These are phyloP conservation scores for Eupithecia abbreviata DNA, from an alignment of 2,888 invertebrate genomes.

Conservation along the genomic window DNA sequence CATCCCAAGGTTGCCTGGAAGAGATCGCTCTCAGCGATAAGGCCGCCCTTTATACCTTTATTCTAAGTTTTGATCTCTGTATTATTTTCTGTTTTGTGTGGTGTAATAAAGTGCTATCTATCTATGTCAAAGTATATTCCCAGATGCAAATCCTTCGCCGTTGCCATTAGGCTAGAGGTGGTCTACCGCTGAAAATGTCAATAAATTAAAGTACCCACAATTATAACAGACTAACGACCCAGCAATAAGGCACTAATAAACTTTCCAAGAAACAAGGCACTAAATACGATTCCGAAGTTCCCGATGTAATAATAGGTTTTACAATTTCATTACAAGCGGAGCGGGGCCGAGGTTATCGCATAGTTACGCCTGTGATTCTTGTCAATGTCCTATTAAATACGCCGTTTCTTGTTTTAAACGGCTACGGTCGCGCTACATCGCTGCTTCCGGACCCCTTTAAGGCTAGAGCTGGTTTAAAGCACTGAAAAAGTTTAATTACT, in stretches of 20 bases:
- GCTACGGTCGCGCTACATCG: conserved; percentile 28
- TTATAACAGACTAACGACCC: conserved; percentile 5
- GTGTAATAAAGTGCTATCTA: no score
- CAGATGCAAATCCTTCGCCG: background rate
- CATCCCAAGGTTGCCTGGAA: no score
- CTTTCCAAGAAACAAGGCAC: conserved; percentile 13
- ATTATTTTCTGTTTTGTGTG: no score
- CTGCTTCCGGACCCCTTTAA: conserved; percentile 15
- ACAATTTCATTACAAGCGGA: conserved; percentile 62
- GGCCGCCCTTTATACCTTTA: no score
- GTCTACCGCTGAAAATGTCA: background rate
- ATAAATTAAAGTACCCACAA: conserved; percentile 5
- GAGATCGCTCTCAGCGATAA: no score
- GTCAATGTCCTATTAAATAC: conserved; percentile 62
- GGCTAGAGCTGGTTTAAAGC: background rate
- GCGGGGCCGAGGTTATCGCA: conserved; percentile 60
- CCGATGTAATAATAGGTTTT: conserved; percentile 42
- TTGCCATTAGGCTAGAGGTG: background rate
- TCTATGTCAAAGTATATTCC: conserved; percentile 1
- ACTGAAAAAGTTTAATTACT: background rate
- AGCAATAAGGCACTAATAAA: conserved; percentile 6
- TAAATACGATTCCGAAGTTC: conserved; percentile 20
- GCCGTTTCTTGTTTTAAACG: conserved; percentile 32
- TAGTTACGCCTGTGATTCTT: conserved; percentile 59
- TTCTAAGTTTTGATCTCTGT: no score